Percentiles rank a stretch among this genome's conserved stretches.
Evolutionary conservation across 2,888 invertebrate genomes (phyloP).

Genomic region (Drosophila mercatorum): DNA sequence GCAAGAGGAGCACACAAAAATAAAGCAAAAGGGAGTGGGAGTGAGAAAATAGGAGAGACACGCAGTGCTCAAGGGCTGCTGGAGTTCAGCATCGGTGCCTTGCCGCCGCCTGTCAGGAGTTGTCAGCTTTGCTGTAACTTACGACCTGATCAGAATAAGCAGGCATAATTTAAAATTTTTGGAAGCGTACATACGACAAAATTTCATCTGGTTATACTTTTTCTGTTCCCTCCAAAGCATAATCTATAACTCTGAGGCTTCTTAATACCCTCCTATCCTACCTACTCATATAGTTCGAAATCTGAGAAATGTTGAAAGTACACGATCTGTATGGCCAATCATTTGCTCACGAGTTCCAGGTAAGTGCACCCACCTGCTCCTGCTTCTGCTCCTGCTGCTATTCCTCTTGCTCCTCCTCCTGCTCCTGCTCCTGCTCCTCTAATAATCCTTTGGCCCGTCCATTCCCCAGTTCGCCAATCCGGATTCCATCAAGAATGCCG

Average conservation of each 20-base stretch:
- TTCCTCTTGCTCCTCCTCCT: too few relatives aligned
- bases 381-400: too few relatives aligned
- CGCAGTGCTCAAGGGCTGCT: constrained; percentile 8
- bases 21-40: neutral
- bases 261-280: constrained; percentile 5
- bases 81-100: neutral
- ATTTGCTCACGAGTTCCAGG: constrained; percentile 46
- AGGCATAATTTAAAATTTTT: constrained; percentile 25
- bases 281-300: neutral
- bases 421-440: too few relatives aligned
- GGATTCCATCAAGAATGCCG: constrained; percentile 64
- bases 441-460: too few relatives aligned
- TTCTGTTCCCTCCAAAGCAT: constrained; percentile 12
- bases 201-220: constrained; percentile 26
- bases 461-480: constrained; percentile 56
- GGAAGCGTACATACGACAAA: constrained; percentile 29
- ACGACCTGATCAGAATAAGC: constrained; percentile 9
- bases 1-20: neutral
- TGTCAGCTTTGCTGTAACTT: constrained; percentile 13
- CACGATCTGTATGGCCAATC: constrained; percentile 48
- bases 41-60: neutral
- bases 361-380: constrained; percentile 12
- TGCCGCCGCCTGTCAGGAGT: neutral
- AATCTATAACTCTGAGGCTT: constrained; percentile 25
- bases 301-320: constrained; percentile 32